Evolutionary conservation across 2,797 vertebrate genomes (phyloP), one percentile per base, ranked within the genome.

Genomic region (Synaphobranchus kaupii): DNA sequence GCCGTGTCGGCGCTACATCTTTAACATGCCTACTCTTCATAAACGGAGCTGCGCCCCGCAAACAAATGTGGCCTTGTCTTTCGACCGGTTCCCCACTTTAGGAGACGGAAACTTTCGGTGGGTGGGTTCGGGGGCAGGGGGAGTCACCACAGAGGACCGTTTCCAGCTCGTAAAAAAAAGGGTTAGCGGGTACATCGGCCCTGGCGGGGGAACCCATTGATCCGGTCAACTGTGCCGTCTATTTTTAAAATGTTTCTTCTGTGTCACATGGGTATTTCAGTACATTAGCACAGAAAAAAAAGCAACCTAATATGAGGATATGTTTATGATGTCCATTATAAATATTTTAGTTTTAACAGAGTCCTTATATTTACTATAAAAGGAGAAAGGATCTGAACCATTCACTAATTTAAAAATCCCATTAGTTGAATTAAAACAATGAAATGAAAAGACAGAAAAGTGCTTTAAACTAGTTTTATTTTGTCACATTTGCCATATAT

Each of bases 21-120:
- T 90, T 87, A 86, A 88, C 73, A 88, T 89, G 48, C 39, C 80
- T 90, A 60, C 84, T 25, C 85, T 68, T 71, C 78, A 87, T 48
- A 50, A 86, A 88, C 78, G 81, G 84, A 88, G 56, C 84, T 84
- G 83, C 4, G 20, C 88, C 86, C 85, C 63, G 73, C 5, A 81
- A 68, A 87, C 88, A 85, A 83, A 85, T 60, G 54, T 22, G 44
- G 39, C 76, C 58, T 88, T 87, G 52, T 85, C 85, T 71, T 71
- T 9, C 87, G 31, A 71, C 50, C 86, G 20, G 22, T 76, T 85
- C 86, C 71, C 8, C 84, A 84, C 80, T 66, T 54, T 54, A 84
- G 86, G 52, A 86, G 89, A 86, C 85, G n/a, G 83, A 47, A 39
- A 56, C 15, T 39, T 78, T 9, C 39, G 20, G 76, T n/a, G 44